phyloP scores from a whole-genome alignment of 2,797 vertebrate species.

The Rhabdomys pumilio region DNA sequence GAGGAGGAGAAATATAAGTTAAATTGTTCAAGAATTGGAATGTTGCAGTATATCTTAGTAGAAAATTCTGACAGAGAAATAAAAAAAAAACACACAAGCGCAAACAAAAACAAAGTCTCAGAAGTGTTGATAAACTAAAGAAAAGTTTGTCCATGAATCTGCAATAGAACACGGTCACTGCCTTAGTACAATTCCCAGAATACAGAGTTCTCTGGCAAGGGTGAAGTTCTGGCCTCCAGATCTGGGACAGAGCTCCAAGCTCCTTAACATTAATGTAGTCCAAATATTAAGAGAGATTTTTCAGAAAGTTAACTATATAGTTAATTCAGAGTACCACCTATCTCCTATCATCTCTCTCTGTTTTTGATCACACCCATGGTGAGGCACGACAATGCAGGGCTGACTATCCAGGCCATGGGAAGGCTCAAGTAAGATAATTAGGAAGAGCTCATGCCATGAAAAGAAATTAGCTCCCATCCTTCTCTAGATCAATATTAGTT shows the following conservation, averaged over 20 bases:
- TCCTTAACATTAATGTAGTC: neutral
- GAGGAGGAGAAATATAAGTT: neutral
- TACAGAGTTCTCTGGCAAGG: too few species aligned
- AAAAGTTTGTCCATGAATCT: neutral
- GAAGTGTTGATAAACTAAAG: neutral
- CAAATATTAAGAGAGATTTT: neutral
- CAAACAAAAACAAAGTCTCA: neutral
- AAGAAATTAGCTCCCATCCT: neutral
- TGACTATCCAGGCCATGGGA: neutral
- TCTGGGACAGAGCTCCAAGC: neutral
- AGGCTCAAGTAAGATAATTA: neutral
- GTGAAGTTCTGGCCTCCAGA: neutral
- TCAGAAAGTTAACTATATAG: neutral
- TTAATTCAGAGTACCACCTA: neutral
- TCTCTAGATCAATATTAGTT: neutral
- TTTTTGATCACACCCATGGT: constrained; percentile 21
- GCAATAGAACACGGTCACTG: neutral
- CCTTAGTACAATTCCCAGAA: neutral
- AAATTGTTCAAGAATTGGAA: neutral
- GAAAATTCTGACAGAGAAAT: neutral
- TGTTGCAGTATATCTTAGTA: neutral
- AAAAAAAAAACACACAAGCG: neutral
- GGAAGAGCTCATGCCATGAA: neutral
- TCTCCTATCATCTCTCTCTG: neutral
- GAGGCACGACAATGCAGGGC: neutral